These are phyloP conservation scores for Falco peregrinus DNA, from an alignment of 2,797 vertebrate genomes.

Conservation along the genomic window DNA sequence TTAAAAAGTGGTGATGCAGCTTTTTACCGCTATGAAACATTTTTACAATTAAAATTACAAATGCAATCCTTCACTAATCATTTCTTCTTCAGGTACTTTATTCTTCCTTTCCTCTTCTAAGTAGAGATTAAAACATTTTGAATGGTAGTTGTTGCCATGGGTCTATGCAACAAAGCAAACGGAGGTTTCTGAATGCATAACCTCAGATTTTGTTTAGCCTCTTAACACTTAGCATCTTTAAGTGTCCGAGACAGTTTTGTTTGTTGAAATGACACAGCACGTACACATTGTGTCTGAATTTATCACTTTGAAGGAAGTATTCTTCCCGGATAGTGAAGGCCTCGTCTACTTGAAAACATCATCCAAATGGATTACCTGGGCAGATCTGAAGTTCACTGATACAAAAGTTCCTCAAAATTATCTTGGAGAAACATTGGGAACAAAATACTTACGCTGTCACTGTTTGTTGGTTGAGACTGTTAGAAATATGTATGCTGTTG, in stretches of 20 bases:
- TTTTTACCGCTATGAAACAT: not conserved
- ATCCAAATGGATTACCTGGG: not conserved
- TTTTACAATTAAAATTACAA: not conserved
- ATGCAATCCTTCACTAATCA: not conserved
- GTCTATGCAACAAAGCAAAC: not conserved
- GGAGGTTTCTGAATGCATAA: not conserved
- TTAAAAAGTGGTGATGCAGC: not conserved
- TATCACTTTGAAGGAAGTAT: not conserved
- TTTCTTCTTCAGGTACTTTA: not conserved
- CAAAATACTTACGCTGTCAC: not conserved
- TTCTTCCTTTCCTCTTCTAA: not conserved
- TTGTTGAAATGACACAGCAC: not conserved
- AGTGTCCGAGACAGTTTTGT: not conserved
- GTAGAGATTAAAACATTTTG: not conserved
- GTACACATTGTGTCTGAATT: not conserved
- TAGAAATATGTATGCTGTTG: not conserved
- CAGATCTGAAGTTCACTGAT: not conserved
- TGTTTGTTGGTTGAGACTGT: not conserved
- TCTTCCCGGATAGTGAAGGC: not conserved
- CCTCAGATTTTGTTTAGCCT: not conserved
- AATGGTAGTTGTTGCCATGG: not conserved
- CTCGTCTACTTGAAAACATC: fast-evolving
- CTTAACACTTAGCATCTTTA: not conserved
- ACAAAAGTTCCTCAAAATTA: not conserved
- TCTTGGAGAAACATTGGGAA: not conserved